Evolutionary conservation across 1,140 invertebrate species (phyloP).

Genomic region (Cherax quadricarinatus): DNA sequence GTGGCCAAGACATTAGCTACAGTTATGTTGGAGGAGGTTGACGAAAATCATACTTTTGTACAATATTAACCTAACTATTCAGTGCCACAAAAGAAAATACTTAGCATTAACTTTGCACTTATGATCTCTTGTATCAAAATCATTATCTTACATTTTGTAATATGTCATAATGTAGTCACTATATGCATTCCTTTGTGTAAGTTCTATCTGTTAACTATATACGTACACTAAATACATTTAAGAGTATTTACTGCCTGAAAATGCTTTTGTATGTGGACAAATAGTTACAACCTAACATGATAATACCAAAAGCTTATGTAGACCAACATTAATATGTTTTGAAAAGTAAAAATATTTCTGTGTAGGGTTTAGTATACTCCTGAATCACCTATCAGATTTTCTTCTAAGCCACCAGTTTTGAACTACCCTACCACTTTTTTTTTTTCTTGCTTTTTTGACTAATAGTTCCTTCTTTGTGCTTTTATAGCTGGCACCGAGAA

Average conservation of each 20-base stretch:
- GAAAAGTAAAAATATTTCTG: background rate
- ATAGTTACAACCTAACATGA: background rate
- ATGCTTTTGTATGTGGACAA: background rate
- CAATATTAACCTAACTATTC: slow-evolving; percentile 35
- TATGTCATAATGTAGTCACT: slow-evolving; percentile 37
- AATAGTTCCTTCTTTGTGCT: too few relatives aligned
- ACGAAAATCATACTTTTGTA: slow-evolving; percentile 43
- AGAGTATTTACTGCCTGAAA: background rate
- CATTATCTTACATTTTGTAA: slow-evolving; percentile 42
- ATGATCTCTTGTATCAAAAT: slow-evolving; percentile 57
- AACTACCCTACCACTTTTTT: too few relatives aligned
- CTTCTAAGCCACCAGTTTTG: too few relatives aligned
- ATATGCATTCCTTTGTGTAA: slow-evolving; percentile 28
- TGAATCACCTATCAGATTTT: too few relatives aligned
- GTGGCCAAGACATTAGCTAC: slow-evolving; percentile 28
- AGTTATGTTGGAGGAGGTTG: slow-evolving; percentile 37
- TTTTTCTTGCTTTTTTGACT: too few relatives aligned
- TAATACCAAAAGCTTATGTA: too few relatives aligned
- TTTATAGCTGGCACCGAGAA: too few relatives aligned
- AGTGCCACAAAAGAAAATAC: slow-evolving; percentile 37
- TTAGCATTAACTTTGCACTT: slow-evolving; percentile 50
- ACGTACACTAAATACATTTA: background rate
- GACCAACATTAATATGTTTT: too few relatives aligned
- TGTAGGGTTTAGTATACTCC: too few relatives aligned
- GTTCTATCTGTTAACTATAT: slow-evolving; percentile 13